phyloP scores from a whole-genome alignment of 2,888 invertebrate species.

The Acanthoscelides obtectus region DNA sequence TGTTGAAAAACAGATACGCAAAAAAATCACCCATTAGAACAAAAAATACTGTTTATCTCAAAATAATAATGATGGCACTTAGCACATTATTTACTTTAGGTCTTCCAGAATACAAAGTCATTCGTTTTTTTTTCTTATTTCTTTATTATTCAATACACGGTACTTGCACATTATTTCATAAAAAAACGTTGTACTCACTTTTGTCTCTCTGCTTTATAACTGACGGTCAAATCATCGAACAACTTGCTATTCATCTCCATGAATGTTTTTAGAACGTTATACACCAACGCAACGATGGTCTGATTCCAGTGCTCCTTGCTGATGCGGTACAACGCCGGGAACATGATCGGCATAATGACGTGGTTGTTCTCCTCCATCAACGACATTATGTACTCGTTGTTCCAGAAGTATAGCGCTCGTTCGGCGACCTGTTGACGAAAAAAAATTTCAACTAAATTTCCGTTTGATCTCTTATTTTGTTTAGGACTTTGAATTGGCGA shows the following conservation, averaged over 20 bases:
- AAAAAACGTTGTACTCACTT: conserved; percentile 86
- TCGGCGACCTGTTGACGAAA: conserved; percentile 79
- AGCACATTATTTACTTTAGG: too few relatives aligned
- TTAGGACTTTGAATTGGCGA: too few relatives aligned
- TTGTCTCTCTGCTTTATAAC: conserved; percentile 98
- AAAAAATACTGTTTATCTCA: too few relatives aligned
- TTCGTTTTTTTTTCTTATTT: too few relatives aligned
- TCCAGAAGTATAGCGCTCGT: conserved; percentile 98
- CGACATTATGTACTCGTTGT: conserved; percentile 99
- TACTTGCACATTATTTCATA: too few relatives aligned
- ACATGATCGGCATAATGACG: conserved; percentile 99
- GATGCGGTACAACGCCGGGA: conserved; percentile 97
- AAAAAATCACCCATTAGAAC: too few relatives aligned
- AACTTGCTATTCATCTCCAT: conserved; percentile 99
- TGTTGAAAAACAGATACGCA: too few relatives aligned
- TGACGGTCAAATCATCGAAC: conserved; percentile 97
- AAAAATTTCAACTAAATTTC: too few relatives aligned
- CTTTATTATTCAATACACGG: too few relatives aligned
- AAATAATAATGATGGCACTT: too few relatives aligned
- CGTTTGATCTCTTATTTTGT: too few relatives aligned
- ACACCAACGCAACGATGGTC: conserved; percentile 97
- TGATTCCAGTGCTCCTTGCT: conserved; percentile 99
- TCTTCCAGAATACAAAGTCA: too few relatives aligned
- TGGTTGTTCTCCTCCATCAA: conserved; percentile 98
- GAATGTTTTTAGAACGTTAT: conserved; percentile 99